phyloP scores from a whole-genome alignment of 2,888 invertebrate genomes.

The Choreutis nemorana region DNA sequence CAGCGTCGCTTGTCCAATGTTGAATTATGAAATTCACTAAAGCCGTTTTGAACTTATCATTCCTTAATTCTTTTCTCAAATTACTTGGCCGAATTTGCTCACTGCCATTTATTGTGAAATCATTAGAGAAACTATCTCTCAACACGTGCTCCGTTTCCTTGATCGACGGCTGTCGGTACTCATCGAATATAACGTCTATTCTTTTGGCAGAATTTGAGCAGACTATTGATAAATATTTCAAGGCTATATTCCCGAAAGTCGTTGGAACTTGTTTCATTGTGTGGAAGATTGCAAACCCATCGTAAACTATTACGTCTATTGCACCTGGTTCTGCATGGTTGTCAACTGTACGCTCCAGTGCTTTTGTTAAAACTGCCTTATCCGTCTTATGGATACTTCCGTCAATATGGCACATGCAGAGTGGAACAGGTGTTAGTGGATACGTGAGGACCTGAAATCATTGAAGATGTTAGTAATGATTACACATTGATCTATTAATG shows the following conservation, averaged over 20 bases:
- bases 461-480: too few species aligned
- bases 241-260: constrained; percentile 20
- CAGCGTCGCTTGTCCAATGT: constrained; percentile 2
- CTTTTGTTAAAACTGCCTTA: constrained; percentile 16
- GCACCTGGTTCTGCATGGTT: constrained; percentile 8
- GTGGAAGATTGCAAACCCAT: constrained; percentile 23
- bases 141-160: not conserved
- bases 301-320: constrained; percentile 18
- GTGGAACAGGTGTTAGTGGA: constrained; percentile 19
- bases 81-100: constrained; percentile 3
- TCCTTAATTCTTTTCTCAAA: constrained; percentile 2
- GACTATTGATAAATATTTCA: constrained; percentile 12
- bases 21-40: constrained; percentile 2
- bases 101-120: constrained; percentile 1
- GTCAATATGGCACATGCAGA: constrained; percentile 20
- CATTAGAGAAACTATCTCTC: not conserved
- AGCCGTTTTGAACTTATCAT: constrained; percentile 1
- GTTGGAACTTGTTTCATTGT: constrained; percentile 17
- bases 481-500: too few species aligned
- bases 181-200: constrained; percentile 14
- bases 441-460: constrained; percentile 19
- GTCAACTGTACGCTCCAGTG: constrained; percentile 11
- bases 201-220: constrained; percentile 3
- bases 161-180: constrained; percentile 7
- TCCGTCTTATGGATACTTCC: constrained; percentile 18